Conservation (phyloP, 2,888 invertebrate species). For the Epistrophella euchroma region DNA sequence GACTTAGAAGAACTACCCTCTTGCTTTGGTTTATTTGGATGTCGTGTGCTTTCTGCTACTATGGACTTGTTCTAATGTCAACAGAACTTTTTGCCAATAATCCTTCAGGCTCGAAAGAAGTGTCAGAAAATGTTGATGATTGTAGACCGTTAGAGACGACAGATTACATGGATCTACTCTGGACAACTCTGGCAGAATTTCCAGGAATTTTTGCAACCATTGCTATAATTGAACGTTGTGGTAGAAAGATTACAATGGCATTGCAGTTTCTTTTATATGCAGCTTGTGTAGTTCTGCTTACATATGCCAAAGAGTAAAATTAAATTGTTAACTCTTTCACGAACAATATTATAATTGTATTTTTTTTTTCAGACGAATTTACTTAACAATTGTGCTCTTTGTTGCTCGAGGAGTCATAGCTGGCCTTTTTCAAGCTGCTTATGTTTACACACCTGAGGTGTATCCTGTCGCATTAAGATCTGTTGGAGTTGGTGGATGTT, state of each 20-base stretch:
- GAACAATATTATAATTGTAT: conserved; percentile 36
- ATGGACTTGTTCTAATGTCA: conserved; percentile 96
- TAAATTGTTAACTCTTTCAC: background rate
- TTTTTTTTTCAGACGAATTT: conserved; percentile 86
- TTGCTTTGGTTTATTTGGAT: conserved; percentile 98
- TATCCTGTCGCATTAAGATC: conserved; percentile 95
- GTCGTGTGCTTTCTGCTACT: conserved; percentile 97
- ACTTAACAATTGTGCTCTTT: conserved; percentile 93
- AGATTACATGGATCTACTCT: conserved; percentile 96
- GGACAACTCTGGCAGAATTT: conserved; percentile 97
- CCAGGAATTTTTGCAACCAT: conserved; percentile 96
- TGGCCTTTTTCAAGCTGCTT: conserved; percentile 97
- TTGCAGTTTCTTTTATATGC: conserved; percentile 95
- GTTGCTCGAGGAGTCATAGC: conserved; percentile 96
- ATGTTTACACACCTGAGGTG: conserved; percentile 97
- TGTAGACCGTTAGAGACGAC: conserved; percentile 90
- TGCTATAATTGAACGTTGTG: conserved; percentile 94
- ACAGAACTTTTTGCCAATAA: conserved; percentile 90
- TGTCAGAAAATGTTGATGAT: conserved; percentile 84
- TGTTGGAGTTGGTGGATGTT: conserved; percentile 96
- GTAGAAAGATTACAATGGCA: conserved; percentile 96
- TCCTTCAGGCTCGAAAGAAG: conserved; percentile 77
- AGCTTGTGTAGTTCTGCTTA: conserved; percentile 89
- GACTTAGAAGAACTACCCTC: conserved; percentile 92
- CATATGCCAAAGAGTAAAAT: conserved; percentile 88